Base-by-base conservation (phyloP, 2,797 vertebrate genomes). In the Enteromius anoplus region DNA sequence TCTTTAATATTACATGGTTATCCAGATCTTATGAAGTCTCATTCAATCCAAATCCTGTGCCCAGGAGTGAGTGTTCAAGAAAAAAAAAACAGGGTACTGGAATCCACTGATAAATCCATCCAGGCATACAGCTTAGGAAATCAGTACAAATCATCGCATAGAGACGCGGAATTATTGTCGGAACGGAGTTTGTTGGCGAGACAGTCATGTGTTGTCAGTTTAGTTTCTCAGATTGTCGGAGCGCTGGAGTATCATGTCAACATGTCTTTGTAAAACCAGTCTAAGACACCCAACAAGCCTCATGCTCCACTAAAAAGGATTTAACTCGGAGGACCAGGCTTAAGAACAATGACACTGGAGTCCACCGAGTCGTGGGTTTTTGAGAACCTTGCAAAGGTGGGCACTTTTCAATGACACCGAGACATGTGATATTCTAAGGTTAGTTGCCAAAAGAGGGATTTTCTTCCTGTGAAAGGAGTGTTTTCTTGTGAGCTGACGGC, bases 201-300 rank as follows among this genome's bases (percentile, higher is more conserved):
- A 58, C 32, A 1, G 37, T 80, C 66, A 26, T 60, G 78, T 69
- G 64, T 10, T 55, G 55, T 81, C 42, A 60, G 68, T 51, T 51
- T 55, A 51, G 53, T 51, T 73, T 75, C 42, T 65, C 70, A 51
- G 29, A 82, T 82, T 83, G 73, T 83, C 81, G 21, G 73, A 69
- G 62, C 12, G 2, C 40, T 75, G 71, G 10, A 75, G 49, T 26
- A 21, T 49, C 23, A 15, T 29, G 19, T 40, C 45, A 75, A 26
- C 69, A 75, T 49, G 58, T 49, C 37, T 80, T 68, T 53, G 21
- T 66, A 34, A 70, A 12, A 26, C 49, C 9, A 62, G 58, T 64
- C 14, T 64, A 26, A 58, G 34, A 76, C 55, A 76, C 37, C 19
- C 23, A 32, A 42, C 53, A 26, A 49, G n/a, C 37, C 64, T 76